Evolutionary conservation across 2,113 vertebrate genomes (phyloP).

Genomic region (Nothocercus julius): DNA sequence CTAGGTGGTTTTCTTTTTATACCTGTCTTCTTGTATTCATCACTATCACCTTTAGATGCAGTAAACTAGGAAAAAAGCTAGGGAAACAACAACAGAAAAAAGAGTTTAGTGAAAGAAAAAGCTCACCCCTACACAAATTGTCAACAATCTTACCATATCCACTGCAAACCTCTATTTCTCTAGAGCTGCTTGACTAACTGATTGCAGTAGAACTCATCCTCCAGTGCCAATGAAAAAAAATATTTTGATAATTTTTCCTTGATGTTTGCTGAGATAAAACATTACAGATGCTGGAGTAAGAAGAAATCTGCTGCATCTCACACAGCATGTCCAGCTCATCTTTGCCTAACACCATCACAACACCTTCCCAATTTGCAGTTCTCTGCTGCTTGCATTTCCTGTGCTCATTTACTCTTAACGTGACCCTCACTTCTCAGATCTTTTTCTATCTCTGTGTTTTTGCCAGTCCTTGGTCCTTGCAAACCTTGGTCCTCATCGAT

Average conservation of each 20-base stretch:
- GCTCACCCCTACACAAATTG: not conserved
- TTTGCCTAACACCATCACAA: not conserved
- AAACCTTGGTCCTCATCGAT: not conserved
- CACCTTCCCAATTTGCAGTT: not conserved
- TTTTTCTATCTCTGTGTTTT: not conserved
- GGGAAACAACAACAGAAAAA: not conserved
- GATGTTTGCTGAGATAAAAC: not conserved
- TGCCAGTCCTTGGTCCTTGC: not conserved
- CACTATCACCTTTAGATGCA: not conserved
- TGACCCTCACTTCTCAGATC: not conserved
- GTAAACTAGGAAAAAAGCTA: not conserved
- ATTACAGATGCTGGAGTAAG: not conserved
- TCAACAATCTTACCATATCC: not conserved
- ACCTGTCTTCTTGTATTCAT: not conserved
- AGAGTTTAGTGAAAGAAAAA: not conserved
- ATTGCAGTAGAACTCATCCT: not conserved
- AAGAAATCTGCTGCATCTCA: not conserved
- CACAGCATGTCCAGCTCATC: not conserved
- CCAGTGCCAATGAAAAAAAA: not conserved
- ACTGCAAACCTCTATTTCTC: not conserved
- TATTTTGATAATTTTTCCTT: not conserved
- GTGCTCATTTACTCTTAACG: rapidly evolving
- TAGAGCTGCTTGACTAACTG: not conserved
- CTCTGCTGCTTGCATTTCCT: not conserved
- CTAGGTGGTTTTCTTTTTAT: not conserved